phyloP scores from a whole-genome alignment of 2,113 vertebrate species.

The Tragelaphus scriptus region DNA sequence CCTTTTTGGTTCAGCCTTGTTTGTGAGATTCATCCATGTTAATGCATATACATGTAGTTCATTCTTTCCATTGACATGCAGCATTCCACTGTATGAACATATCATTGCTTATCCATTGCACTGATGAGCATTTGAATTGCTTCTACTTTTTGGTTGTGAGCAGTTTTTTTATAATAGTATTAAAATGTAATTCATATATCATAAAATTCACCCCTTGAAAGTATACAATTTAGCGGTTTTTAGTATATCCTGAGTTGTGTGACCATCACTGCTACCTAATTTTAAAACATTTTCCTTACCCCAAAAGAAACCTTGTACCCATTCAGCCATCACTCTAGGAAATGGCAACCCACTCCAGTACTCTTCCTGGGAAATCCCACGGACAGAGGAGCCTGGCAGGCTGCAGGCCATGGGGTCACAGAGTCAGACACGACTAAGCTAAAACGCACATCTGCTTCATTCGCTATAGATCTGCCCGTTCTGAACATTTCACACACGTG shows the following conservation, averaged over 20 bases:
- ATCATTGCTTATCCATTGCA: not conserved
- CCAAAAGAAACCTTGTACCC: not conserved
- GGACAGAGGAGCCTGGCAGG: not conserved
- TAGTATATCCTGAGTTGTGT: not conserved
- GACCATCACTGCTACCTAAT: not conserved
- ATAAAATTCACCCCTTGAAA: not conserved
- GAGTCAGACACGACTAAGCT: not conserved
- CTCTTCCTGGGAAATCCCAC: not conserved
- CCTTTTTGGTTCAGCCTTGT: not conserved
- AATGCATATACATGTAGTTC: not conserved
- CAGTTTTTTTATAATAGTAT: not conserved
- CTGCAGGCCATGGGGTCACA: not conserved
- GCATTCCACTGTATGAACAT: not conserved
- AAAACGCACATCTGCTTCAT: not conserved
- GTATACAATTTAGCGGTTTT: not conserved
- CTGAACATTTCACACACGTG: not conserved
- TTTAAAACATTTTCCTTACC: not conserved
- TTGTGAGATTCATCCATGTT: not conserved
- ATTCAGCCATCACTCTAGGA: not conserved
- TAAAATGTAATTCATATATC: not conserved
- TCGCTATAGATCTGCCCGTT: not conserved
- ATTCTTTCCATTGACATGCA: not conserved
- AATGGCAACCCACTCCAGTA: not conserved
- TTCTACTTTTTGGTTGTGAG: not conserved
- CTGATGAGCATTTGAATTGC: not conserved